Base-by-base conservation (phyloP, 2,888 invertebrate genomes). In the Drosophila mimetica region DNA sequence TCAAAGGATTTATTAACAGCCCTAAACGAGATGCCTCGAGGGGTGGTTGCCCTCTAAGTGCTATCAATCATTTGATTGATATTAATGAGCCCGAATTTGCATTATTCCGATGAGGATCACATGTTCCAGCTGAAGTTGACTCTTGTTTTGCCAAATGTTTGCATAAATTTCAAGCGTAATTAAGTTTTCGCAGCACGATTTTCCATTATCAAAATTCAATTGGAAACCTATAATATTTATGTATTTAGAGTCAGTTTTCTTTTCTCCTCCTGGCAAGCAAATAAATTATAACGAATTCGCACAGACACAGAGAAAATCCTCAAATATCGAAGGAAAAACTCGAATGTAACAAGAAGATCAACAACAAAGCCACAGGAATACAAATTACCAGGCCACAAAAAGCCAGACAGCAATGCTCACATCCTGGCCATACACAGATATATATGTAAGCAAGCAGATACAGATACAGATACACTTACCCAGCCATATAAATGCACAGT, bases 11-110 rank as follows among this genome's bases (percentile, higher is more conserved):
- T 90, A 90, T 90, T 90, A 89, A 76, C 75, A 75, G 59, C 47
- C 58, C 52, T 3, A 6, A 37, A 32, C 42, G 50, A 37, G 44
- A 61, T 59, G 74, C 22, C 41, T 41, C 36, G 16, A 39, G 57
- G 76, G 51, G 73, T 52, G 20, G 25, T 53, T 20, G 32, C 22
- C 64, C 22, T 65, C 41, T 61, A 44, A 58, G 44, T 66, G 75
- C 65, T 74, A 90, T 90, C 86, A 86, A 89, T 88, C 89, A 89
- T 81, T 89, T 90, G 84, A 89, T 89, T 89, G 90, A 89, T 88
- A 90, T 89, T 90, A 89, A 89, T 90, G 89, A 89, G 81, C 79
- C 54, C 59, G 79, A 89, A 90, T 90, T 90, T 89, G 88, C 89
- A 89, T 90, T 74, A 78, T 82, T 83, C 71, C 73, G 52, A 76